Percentiles rank a stretch among this genome's conserved stretches.
These are phyloP conservation scores for Cetonia aurata DNA, from an alignment of 2,888 invertebrate species.

Conservation along the genomic window DNA sequence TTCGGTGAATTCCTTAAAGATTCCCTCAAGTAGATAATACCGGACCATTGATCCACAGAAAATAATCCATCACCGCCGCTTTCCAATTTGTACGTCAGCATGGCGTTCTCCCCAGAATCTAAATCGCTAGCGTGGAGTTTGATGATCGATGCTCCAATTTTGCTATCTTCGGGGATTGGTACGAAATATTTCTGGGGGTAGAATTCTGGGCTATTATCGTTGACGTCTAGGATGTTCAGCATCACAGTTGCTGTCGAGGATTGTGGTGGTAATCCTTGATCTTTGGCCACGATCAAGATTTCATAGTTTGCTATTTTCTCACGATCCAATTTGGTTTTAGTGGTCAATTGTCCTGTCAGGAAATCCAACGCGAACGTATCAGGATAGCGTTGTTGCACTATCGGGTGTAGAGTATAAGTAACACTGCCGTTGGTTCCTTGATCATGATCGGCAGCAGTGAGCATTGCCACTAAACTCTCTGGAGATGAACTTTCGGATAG, in stretches of 20 bases:
- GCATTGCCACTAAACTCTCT: conserved; percentile 83
- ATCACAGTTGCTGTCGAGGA: conserved; percentile 91
- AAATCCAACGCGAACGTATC: conserved; percentile 86
- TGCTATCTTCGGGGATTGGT: conserved; percentile 77
- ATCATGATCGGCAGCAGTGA: conserved; percentile 91
- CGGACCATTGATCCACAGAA: conserved; percentile 82
- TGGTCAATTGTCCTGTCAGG: conserved; percentile 86
- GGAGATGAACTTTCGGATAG: conserved; percentile 86
- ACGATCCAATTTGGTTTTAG: conserved; percentile 83
- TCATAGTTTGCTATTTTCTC: conserved; percentile 84
- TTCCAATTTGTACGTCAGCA: conserved; percentile 82
- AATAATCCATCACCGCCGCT: conserved; percentile 86
- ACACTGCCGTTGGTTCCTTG: conserved; percentile 95
- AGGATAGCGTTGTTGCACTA: conserved; percentile 84
- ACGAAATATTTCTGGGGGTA: conserved; percentile 91
- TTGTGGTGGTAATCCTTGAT: conserved; percentile 91
- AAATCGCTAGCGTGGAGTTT: conserved; percentile 86
- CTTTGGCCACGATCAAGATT: conserved; percentile 88
- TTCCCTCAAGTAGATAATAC: conserved; percentile 78
- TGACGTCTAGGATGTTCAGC: conserved; percentile 85
- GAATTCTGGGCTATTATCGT: conserved; percentile 93
- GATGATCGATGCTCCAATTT: conserved; percentile 75
- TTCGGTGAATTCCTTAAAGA: conserved; percentile 75
- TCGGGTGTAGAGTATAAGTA: conserved; percentile 83
- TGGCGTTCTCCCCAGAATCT: conserved; percentile 91